A percentile compares a stretch with the other conserved stretches of the same genome.
Conservation (phyloP, 2,888 invertebrate genomes). For the Drosophila flavopinicola region DNA sequence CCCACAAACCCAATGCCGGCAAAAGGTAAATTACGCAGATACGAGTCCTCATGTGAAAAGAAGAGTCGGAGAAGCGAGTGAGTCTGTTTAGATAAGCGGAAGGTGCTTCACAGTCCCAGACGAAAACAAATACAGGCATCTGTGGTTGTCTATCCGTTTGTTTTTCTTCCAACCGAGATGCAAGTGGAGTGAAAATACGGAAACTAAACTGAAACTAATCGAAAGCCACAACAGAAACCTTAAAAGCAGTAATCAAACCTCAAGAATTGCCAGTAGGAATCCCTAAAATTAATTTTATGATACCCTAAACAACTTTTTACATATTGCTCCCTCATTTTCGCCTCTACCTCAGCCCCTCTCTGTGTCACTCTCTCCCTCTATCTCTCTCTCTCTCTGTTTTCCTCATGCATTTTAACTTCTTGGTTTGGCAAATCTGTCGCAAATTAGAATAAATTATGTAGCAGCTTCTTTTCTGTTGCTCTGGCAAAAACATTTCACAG, state of each 20-base stretch:
- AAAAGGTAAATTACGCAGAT: constrained; percentile 42
- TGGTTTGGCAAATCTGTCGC: constrained; percentile 51
- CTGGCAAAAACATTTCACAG: constrained; percentile 34
- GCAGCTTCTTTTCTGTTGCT: constrained; percentile 41
- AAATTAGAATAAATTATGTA: constrained; percentile 74
- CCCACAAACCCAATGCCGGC: constrained; percentile 53
- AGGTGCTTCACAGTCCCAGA: constrained; percentile 35
- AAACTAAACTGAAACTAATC: constrained; percentile 25
- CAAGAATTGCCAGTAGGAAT: constrained; percentile 34
- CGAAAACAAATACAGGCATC: constrained; percentile 3
- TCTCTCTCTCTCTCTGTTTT: background rate
- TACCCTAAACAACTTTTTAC: constrained; percentile 30
- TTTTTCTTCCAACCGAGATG: constrained; percentile 30
- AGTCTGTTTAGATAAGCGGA: constrained; percentile 66
- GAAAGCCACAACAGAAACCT: constrained; percentile 21
- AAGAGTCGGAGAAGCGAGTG: constrained; percentile 12
- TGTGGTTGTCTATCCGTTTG: constrained; percentile 11
- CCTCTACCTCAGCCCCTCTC: background rate
- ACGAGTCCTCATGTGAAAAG: constrained; percentile 19
- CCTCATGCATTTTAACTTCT: constrained; percentile 41
- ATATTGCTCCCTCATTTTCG: constrained; percentile 7
- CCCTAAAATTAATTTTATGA: constrained; percentile 35
- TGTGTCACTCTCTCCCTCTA: background rate
- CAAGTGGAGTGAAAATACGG: constrained; percentile 29
- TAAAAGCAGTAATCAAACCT: constrained; percentile 28